These are phyloP conservation scores for Conops quadrifasciatus DNA, from an alignment of 2,888 invertebrate species.

Conservation along the genomic window DNA sequence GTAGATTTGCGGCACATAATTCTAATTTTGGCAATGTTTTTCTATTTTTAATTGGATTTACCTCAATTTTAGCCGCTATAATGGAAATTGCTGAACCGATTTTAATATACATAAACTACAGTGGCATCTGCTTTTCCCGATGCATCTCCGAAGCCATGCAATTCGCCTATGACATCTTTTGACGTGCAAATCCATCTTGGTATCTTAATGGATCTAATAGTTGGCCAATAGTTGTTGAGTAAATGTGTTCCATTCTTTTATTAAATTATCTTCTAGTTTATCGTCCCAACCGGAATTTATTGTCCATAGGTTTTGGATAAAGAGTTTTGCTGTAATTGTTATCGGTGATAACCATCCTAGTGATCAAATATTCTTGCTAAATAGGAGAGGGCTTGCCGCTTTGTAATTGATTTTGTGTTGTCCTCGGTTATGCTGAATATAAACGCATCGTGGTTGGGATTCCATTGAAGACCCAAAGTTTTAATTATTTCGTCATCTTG, in stretches of 20 bases:
- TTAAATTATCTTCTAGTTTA: background rate
- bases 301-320: conserved; percentile 28
- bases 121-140: background rate
- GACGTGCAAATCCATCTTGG: conserved; percentile 25
- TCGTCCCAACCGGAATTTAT: conserved; percentile 23
- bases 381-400: background rate
- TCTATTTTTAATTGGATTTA: conserved; percentile 28
- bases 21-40: conserved; percentile 20
- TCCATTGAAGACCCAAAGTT: background rate
- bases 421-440: background rate
- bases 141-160: background rate
- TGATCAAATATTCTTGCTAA: conserved; percentile 9
- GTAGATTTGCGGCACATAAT: background rate
- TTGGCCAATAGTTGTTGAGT: conserved; percentile 18
- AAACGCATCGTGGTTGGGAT: background rate
- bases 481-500: conserved; percentile 28
- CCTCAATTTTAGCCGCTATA: conserved; percentile 21
- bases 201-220: conserved; percentile 17
- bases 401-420: background rate
- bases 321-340: conserved; percentile 23
- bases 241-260: background rate
- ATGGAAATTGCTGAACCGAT: background rate
- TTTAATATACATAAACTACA: background rate
- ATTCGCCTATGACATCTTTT: background rate
- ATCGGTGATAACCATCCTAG: conserved; percentile 22